Base-by-base conservation (phyloP, 2,113 vertebrate genomes). In the Nettapus auritus region DNA sequence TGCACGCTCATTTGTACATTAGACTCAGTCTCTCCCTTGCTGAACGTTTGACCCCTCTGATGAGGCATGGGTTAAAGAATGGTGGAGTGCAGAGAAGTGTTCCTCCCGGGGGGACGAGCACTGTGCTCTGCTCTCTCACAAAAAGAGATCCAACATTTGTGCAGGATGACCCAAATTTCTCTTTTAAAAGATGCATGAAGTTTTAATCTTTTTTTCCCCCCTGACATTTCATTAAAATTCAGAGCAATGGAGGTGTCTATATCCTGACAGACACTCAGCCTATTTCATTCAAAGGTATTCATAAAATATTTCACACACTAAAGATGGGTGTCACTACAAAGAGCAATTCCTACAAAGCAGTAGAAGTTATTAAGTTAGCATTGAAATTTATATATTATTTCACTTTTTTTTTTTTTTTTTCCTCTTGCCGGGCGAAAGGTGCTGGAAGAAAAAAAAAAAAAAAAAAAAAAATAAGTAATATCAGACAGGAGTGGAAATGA, bases 261-360 rank as follows among this genome's bases (percentile, higher is more conserved):
- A 92, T 68, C 73, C 63, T 74, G 86, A 93, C 64, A 95, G 69
- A 90, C 48, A 42, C 42, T 84, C 73, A 78, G 38, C 44, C 55
- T 36, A 19, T 92, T 86, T 82, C 66, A 79, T 84, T 78, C 52
- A 55, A 40, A 95, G 66, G 28, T 77, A 85, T 82, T 92, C 83
- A 87, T 73, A 82, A 94, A 94, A 82, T 87, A 94, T 87, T 94
- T 94, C 89, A 89, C 33, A 33, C 21, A 18, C 40, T 60, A 76
- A 87, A 85, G 26, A 68, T 56, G 57, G 62, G n/a, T 91, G 81
- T 87, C 89, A 92, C 84, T 94, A 91, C 78, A 92, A 93, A 92
- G 33, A 90, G 48, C 34, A 71, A 71, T 79, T 84, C 60, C 81
- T 78, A 78, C 48, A 66, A 48, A 82, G 64, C 20, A 4, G 4